phyloP scores from a whole-genome alignment of 2,113 vertebrate species.

The Hippocampus mohnikei region DNA sequence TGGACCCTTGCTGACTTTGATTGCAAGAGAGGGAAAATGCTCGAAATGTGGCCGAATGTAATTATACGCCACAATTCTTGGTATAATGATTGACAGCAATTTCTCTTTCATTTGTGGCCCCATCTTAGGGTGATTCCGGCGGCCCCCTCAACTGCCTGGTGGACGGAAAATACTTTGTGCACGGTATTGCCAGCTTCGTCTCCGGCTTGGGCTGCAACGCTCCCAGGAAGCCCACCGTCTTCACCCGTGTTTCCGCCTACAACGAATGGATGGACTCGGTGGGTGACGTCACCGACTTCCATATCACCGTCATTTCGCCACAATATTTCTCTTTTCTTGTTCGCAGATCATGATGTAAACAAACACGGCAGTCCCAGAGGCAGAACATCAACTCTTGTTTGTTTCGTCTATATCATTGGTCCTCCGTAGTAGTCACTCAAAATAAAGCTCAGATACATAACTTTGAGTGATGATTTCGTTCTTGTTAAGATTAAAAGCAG shows the following conservation, averaged over 20 bases:
- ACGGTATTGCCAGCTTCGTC: slow-evolving; percentile 82
- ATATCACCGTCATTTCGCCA: neutral
- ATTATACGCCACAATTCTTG: neutral
- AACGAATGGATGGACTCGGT: slow-evolving; percentile 73
- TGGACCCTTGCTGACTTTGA: no score
- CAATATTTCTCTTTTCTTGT: slow-evolving; percentile 4
- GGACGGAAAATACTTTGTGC: slow-evolving; percentile 70
- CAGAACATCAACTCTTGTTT: neutral
- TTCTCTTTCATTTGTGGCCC: neutral
- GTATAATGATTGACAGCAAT: neutral
- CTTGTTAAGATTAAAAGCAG: neutral
- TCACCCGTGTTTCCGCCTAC: slow-evolving; percentile 83
- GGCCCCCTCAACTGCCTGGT: slow-evolving; percentile 80
- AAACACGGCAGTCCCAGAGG: neutral
- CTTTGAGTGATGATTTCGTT: slow-evolving; percentile 19
- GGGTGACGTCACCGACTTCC: slow-evolving; percentile 9
- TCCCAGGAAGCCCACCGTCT: slow-evolving; percentile 79
- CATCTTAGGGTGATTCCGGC: slow-evolving; percentile 79
- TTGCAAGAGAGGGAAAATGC: neutral
- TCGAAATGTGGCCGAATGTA: neutral
- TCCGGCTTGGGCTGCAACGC: slow-evolving; percentile 73
- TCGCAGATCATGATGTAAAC: slow-evolving; percentile 48
- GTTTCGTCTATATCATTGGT: neutral
- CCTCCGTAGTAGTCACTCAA: neutral
- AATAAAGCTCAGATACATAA: slow-evolving; percentile 3